Percentiles rank a stretch among this genome's conserved stretches.
Evolutionary conservation across 2,888 invertebrate species (phyloP).

Genomic region (Eueremaeus valkanovi): DNA sequence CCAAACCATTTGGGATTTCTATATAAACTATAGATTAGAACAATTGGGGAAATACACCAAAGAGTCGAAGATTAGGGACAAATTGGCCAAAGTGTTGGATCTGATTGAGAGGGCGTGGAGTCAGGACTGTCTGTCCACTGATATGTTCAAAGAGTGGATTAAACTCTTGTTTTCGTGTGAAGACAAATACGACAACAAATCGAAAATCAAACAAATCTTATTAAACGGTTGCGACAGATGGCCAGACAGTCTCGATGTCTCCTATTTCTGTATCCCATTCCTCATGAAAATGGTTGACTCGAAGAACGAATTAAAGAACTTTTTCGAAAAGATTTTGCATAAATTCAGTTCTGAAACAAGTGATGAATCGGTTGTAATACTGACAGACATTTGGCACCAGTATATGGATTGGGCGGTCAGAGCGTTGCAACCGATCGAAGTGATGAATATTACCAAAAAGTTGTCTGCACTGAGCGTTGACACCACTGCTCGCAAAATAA

Average conservation of each 20-base stretch:
- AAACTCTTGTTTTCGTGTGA: slow-evolving; percentile 24
- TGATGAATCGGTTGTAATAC: not conserved
- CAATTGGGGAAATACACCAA: not conserved
- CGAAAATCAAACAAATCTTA: slow-evolving; percentile 34
- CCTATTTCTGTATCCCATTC: slow-evolving; percentile 28
- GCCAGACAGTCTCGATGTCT: slow-evolving; percentile 25
- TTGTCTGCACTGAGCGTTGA: slow-evolving; percentile 10
- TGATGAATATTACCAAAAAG: slow-evolving; percentile 31
- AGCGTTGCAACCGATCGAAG: not conserved
- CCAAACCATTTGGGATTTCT: slow-evolving; percentile 34
- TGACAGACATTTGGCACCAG: slow-evolving; percentile 37
- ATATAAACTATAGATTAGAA: slow-evolving; percentile 36
- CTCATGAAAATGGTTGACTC: slow-evolving; percentile 33
- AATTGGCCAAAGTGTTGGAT: slow-evolving; percentile 30
- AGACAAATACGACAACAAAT: slow-evolving; percentile 22
- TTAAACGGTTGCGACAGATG: slow-evolving; percentile 35
- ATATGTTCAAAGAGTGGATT: slow-evolving; percentile 38
- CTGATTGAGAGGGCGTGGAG: slow-evolving; percentile 37
- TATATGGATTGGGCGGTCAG: slow-evolving; percentile 36
- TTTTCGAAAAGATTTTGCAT: slow-evolving; percentile 31
- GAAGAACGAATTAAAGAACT: slow-evolving; percentile 16
- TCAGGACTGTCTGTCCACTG: not conserved
- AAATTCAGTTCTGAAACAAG: slow-evolving; percentile 19
- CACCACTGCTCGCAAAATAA: not conserved
- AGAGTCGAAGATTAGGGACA: not conserved